Conservation (phyloP, 2,888 invertebrate genomes). For the Ennomos fuscantarius region DNA sequence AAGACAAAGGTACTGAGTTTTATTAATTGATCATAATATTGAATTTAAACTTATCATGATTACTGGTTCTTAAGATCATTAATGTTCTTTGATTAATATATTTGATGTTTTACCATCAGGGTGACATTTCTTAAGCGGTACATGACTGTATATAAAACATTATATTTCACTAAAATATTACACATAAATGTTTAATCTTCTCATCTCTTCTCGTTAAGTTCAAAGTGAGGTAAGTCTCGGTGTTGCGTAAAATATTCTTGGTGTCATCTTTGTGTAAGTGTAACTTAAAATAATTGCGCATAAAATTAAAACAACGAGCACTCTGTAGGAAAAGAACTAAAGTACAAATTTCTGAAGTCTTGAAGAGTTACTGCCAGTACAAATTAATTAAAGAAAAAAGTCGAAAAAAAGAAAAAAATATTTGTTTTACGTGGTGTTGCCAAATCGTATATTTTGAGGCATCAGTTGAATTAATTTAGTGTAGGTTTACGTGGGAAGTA, state of each 20-base stretch:
- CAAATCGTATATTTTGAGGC: slow-evolving; percentile 79
- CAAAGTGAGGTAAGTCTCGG: slow-evolving; percentile 63
- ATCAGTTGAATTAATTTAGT: slow-evolving; percentile 71
- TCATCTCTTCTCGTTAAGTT: slow-evolving; percentile 61
- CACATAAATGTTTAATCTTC: slow-evolving; percentile 48
- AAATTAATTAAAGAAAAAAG: slow-evolving; percentile 73
- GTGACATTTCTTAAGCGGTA: slow-evolving; percentile 44
- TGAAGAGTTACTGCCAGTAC: slow-evolving; percentile 80
- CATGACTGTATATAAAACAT: slow-evolving; percentile 71
- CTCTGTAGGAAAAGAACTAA: slow-evolving; percentile 68
- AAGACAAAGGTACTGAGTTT: slow-evolving; percentile 15
- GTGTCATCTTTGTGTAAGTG: slow-evolving; percentile 73
- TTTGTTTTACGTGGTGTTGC: slow-evolving; percentile 80
- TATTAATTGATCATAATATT: slow-evolving; percentile 24
- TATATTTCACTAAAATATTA: slow-evolving; percentile 49
- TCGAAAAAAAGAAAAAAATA: slow-evolving; percentile 46
- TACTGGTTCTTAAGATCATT: slow-evolving; percentile 50
- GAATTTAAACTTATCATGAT: slow-evolving; percentile 43
- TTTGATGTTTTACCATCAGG: slow-evolving; percentile 50
- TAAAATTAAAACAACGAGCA: slow-evolving; percentile 69
- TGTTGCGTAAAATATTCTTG: slow-evolving; percentile 72
- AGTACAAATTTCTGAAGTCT: slow-evolving; percentile 84
- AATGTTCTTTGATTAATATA: slow-evolving; percentile 43
- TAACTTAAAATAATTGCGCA: slow-evolving; percentile 47
- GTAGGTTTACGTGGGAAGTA: slow-evolving; percentile 73